Conservation (phyloP, 2,888 invertebrate genomes). For the Bimastos eiseni region DNA sequence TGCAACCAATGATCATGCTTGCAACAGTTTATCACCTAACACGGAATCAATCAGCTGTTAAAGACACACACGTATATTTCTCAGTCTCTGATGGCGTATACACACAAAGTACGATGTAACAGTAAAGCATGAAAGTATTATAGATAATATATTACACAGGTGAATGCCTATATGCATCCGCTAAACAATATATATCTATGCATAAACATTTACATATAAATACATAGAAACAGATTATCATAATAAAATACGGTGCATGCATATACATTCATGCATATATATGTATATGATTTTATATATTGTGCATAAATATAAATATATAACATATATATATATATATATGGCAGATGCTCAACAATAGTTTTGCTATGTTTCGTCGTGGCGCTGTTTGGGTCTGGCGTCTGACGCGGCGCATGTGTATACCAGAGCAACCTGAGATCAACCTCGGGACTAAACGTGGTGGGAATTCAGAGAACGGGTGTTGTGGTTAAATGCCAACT, state of each 20-base stretch:
- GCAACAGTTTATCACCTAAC: background rate
- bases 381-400: background rate
- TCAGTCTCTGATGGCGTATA: too few species aligned
- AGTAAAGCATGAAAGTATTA: too few species aligned
- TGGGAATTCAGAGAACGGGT: background rate
- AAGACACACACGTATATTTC: too few species aligned
- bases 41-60: too few species aligned
- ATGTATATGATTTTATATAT: background rate
- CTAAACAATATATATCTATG: too few species aligned
- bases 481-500: background rate
- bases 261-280: background rate
- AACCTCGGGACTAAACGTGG: background rate
- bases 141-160: too few species aligned
- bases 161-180: too few species aligned
- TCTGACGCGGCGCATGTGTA: background rate
- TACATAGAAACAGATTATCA: too few species aligned
- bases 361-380: background rate
- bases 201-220: too few species aligned
- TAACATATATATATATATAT: background rate
- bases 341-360: background rate
- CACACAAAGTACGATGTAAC: too few species aligned
- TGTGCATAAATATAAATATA: background rate
- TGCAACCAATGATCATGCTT: background rate
- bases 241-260: too few species aligned
- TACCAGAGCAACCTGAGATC: background rate